phyloP scores from a whole-genome alignment of 1,140 invertebrate genomes.

The Cyclina sinensis region DNA sequence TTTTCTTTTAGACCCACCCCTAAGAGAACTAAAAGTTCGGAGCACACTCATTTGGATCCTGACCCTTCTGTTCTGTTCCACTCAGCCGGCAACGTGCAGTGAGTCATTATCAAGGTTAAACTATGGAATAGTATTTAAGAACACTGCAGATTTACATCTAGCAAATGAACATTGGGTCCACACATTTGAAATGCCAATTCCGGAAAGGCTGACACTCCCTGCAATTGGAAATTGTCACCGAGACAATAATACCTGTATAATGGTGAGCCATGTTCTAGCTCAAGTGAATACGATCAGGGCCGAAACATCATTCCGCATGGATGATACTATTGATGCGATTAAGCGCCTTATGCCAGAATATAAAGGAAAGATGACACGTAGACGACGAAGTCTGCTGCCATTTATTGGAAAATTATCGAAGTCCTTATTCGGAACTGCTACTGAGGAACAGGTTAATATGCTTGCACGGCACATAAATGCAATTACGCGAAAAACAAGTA shows the following conservation, averaged over 20 bases:
- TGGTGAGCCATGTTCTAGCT: slow-evolving; percentile 24
- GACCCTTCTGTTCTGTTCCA: no score
- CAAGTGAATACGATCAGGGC: slow-evolving; percentile 1
- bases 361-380: not conserved
- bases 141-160: not conserved
- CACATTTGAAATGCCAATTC: slow-evolving; percentile 41
- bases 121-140: slow-evolving; percentile 21
- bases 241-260: slow-evolving; percentile 23
- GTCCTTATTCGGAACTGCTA: slow-evolving; percentile 37
- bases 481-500: not conserved
- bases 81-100: no score
- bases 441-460: slow-evolving; percentile 41
- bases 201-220: slow-evolving; percentile 6
- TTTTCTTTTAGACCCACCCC: no score
- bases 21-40: no score
- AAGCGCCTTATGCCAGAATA: not conserved
- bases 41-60: no score
- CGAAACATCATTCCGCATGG: not conserved
- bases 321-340: slow-evolving; percentile 5
- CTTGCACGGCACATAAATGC: slow-evolving; percentile 52
- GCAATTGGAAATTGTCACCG: slow-evolving; percentile 8
- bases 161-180: slow-evolving; percentile 30
- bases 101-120: not conserved
- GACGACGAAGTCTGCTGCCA: not conserved
- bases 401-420: slow-evolving; percentile 48